A percentile compares a stretch with the other conserved stretches of the same genome.
phyloP scores from a whole-genome alignment of 2,888 invertebrate species.

The Oasisia sp. region DNA sequence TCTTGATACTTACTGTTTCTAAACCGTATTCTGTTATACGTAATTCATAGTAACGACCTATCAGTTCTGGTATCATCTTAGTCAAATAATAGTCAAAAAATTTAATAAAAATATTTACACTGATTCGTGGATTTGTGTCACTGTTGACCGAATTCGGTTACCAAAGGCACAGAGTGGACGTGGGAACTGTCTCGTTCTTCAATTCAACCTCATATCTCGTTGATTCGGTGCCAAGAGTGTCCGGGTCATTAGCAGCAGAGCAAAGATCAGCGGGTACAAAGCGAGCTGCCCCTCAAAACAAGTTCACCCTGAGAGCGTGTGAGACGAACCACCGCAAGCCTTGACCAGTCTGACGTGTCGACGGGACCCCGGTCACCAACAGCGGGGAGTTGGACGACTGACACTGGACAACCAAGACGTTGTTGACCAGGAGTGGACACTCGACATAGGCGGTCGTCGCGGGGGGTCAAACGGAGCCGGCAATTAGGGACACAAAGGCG shows the following conservation, averaged over 20 bases:
- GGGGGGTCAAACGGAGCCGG: slow-evolving; percentile 6
- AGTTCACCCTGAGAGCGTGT: neutral
- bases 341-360: neutral
- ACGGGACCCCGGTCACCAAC: neutral
- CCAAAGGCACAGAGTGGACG: neutral
- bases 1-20: too few relatives aligned
- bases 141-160: neutral
- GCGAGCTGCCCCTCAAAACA: neutral
- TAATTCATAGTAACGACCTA: too few relatives aligned
- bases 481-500: neutral
- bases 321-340: neutral
- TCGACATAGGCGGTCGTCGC: slow-evolving; percentile 6
- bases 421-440: slow-evolving; percentile 11
- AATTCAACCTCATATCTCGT: neutral
- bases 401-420: neutral
- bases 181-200: neutral
- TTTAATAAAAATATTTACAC: too few relatives aligned
- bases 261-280: neutral
- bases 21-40: too few relatives aligned
- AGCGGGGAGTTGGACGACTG: neutral
- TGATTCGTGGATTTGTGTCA: neutral
- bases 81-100: too few relatives aligned
- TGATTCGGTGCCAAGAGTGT: neutral
- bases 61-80: too few relatives aligned
- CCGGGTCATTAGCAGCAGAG: neutral